A percentile compares a stretch with the other conserved stretches of the same genome.
These are phyloP conservation scores for Macquaria australasica DNA, from an alignment of 2,113 vertebrate genomes.

Conservation along the genomic window DNA sequence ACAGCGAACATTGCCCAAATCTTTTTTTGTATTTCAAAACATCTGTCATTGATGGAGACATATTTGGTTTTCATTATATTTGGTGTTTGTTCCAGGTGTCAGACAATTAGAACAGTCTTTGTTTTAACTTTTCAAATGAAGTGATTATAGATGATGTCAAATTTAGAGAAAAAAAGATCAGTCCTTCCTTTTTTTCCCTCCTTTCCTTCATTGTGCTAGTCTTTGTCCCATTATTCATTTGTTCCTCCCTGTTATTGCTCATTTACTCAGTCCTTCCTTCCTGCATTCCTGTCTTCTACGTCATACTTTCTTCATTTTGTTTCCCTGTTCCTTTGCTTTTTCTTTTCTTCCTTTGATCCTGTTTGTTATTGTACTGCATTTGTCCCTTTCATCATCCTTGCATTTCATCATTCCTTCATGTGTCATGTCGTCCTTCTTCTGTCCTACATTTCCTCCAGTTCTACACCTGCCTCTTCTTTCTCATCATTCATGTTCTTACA, in stretches of 20 bases:
- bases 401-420: not conserved
- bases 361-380: not conserved
- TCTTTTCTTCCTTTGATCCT: not conserved
- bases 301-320: not conserved
- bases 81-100: not conserved
- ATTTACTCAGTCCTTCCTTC: not conserved
- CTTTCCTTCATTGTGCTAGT: not conserved
- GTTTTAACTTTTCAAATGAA: not conserved
- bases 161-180: not conserved
- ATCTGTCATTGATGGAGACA: not conserved
- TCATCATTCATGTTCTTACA: not conserved
- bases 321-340: not conserved
- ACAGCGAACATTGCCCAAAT: not conserved
- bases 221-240: not conserved
- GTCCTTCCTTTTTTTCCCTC: not conserved
- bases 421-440: not conserved
- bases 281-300: not conserved
- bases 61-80: not conserved
- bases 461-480: not conserved
- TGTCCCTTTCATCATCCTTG: not conserved
- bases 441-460: not conserved
- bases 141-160: not conserved
- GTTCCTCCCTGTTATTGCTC: not conserved
- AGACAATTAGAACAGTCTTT: not conserved
- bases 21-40: not conserved